Conservation (phyloP, 2,797 vertebrate species). For the Sitta carolinensis region DNA sequence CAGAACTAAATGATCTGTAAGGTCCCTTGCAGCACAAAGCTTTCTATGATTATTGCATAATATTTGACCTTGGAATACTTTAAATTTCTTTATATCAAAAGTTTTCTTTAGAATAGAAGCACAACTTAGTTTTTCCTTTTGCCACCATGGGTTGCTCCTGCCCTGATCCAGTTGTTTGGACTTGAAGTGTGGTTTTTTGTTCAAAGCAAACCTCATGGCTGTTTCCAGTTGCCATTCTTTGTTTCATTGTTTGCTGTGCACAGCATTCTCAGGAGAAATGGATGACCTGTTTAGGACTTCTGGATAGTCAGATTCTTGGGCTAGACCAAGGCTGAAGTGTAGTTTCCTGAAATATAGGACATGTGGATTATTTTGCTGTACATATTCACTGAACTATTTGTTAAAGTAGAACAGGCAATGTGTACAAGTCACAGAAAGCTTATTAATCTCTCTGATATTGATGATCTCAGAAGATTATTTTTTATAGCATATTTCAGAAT, state of each 20-base stretch:
- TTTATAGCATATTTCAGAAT: background rate
- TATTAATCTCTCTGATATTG: background rate
- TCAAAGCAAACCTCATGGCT: background rate
- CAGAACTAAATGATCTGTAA: accelerated
- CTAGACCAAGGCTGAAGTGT: background rate
- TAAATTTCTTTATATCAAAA: background rate
- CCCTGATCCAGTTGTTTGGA: background rate
- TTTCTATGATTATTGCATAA: background rate
- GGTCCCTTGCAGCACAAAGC: background rate
- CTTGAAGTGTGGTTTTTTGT: background rate
- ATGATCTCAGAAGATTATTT: background rate
- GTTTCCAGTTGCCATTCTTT: background rate
- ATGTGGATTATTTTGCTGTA: background rate
- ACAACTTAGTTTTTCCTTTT: background rate
- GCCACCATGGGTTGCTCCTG: accelerated
- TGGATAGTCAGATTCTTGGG: background rate
- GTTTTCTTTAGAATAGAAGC: background rate
- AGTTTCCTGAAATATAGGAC: background rate
- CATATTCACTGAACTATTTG: background rate
- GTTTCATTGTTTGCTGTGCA: background rate
- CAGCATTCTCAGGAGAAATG: background rate
- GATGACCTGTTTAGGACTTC: background rate
- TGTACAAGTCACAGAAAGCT: background rate
- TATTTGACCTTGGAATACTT: background rate
- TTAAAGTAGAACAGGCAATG: background rate